A percentile compares a stretch with the other conserved stretches of the same genome.
These are phyloP conservation scores for Mya arenaria DNA, from an alignment of 1,140 invertebrate species.

Conservation along the genomic window DNA sequence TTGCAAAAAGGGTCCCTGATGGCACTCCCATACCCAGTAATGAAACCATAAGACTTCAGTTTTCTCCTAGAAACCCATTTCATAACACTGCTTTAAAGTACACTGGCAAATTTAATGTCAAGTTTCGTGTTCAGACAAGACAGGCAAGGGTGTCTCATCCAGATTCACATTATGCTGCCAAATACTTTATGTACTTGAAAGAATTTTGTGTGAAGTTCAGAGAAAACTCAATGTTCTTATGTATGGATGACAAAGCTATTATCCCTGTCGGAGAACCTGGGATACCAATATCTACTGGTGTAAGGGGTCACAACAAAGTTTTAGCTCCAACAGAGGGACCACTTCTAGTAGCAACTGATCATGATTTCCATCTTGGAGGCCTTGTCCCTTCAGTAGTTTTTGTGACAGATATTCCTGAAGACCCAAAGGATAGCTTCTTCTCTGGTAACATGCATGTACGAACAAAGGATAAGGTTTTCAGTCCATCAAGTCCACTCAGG, in stretches of 20 bases:
- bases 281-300: conserved; percentile 36
- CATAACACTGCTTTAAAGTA: conserved; percentile 30
- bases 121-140: conserved; percentile 44
- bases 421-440: conserved; percentile 43
- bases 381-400: conserved; percentile 51
- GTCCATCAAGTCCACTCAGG: conserved; percentile 33
- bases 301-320: conserved; percentile 35
- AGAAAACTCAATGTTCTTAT: background rate
- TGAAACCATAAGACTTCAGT: conserved; percentile 30
- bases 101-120: conserved; percentile 39
- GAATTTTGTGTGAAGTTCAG: conserved; percentile 22
- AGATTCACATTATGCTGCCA: conserved; percentile 51
- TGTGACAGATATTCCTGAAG: conserved; percentile 48
- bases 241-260: conserved; percentile 60
- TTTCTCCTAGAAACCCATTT: conserved; percentile 37
- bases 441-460: conserved; percentile 31
- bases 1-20: background rate
- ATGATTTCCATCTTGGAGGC: conserved; percentile 45
- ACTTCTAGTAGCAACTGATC: conserved; percentile 20
- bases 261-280: conserved; percentile 53
- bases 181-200: conserved; percentile 31
- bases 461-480: conserved; percentile 55
- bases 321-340: conserved; percentile 7
- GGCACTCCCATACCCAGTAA: conserved; percentile 32
- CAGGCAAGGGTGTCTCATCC: background rate